Base-by-base conservation (phyloP, 2,113 vertebrate species). In the Salminus brasiliensis region DNA sequence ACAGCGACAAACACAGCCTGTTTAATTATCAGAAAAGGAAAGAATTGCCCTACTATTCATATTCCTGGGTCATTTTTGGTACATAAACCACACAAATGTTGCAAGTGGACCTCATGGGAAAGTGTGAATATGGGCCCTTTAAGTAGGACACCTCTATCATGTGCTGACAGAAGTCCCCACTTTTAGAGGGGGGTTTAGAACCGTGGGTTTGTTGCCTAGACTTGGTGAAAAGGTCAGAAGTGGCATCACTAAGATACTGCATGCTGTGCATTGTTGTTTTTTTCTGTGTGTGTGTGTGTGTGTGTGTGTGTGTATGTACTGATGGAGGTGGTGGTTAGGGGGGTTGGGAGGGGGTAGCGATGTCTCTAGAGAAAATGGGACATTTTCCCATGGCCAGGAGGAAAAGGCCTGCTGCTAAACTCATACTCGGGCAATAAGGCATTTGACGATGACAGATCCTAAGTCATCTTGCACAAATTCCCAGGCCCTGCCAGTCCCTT, bases 231-330 rank as follows among this genome's bases (percentile, higher is more conserved):
- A 7, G 7, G 7, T 36, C 34, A 36, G 34, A 45, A 45, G 2
- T 45, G 43, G 12, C 12, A 15, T 15, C 6, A 3, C 45, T 49
- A 15, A 49, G 43, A 45, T 49, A 10, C 16, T 49, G 39, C 39
- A 49, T 49, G 7, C 45, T 18, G 13, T 49, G 45, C 4, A 4
- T 5, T 11, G 45, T 49, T 1, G 13, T 11, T 4, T 18, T 10
- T 75, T 81, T 83, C 67, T 70, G 12, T 66, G 74, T 69, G 83
- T 70, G 83, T 90, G 25, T 4, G 45, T 34, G 30, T 29, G 21
- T 29, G 60, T 63, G 30, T n/a, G 60, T 65, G 29, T 67, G 82
- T 70, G 83, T 90, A 45, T 2, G 29, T 90, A 88, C 1, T 8
- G 30, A 30, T 13, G 60, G 60, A 8, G 60, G 30, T 9, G 30